Evolutionary conservation across 2,888 invertebrate genomes (phyloP).

Genomic region (Xylocampa areola): DNA sequence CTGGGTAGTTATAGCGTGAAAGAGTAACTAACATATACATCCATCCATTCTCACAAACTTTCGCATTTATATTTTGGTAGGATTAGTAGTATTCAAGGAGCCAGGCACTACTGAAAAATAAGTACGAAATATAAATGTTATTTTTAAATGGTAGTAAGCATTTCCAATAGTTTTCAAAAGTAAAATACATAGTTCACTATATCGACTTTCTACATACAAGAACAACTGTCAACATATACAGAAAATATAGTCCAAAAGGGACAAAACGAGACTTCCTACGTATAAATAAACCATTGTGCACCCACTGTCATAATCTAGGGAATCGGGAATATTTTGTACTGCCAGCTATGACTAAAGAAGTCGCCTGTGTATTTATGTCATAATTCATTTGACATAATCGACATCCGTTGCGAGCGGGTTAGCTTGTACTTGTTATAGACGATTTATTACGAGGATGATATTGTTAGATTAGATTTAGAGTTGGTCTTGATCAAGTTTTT

Average conservation of each 20-base stretch:
- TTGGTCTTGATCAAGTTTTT: conserved; percentile 25
- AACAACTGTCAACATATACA: conserved; percentile 24
- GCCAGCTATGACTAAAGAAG: conserved; percentile 44
- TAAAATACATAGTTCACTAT: no score
- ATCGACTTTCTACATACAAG: not conserved
- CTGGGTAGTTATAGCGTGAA: no score
- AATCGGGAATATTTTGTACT: conserved; percentile 54
- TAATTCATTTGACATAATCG: conserved; percentile 56
- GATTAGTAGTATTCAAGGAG: no score
- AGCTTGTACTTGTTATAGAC: conserved; percentile 27
- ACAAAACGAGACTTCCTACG: conserved; percentile 25
- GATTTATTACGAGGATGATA: conserved; percentile 44
- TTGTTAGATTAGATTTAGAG: conserved; percentile 34
- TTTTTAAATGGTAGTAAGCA: no score
- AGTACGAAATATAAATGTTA: no score
- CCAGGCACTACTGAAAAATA: no score
- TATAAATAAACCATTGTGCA: conserved; percentile 52
- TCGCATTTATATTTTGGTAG: no score
- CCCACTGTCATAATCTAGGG: conserved; percentile 47
- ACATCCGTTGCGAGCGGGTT: conserved; percentile 31
- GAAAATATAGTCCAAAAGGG: conserved; percentile 33
- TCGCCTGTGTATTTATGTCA: conserved; percentile 52
- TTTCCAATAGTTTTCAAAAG: no score
- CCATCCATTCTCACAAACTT: no score
- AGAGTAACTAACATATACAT: no score